phyloP scores from a whole-genome alignment of 2,797 vertebrate genomes.

The Chiroxiphia lanceolata region DNA sequence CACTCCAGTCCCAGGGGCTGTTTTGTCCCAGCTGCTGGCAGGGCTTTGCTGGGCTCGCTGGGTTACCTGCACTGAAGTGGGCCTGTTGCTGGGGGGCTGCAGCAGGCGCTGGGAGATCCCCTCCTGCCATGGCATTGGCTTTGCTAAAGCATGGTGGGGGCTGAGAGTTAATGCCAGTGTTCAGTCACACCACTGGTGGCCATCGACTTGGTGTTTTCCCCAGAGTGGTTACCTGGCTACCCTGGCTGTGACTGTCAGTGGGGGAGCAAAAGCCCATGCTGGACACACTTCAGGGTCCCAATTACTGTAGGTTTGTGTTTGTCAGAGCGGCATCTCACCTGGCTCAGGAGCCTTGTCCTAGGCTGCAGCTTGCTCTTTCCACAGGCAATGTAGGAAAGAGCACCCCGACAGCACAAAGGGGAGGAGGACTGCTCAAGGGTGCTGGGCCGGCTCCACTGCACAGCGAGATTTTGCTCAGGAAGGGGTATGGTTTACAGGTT shows the following conservation, averaged over 20 bases:
- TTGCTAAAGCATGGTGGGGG: background rate
- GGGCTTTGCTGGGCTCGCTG: background rate
- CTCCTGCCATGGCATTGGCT: background rate
- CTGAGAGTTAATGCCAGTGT: rapidly evolving
- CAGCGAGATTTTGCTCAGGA: background rate
- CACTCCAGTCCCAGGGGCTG: background rate
- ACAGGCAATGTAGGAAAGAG: rapidly evolving
- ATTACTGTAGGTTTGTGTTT: background rate
- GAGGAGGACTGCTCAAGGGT: background rate
- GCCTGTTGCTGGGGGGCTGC: background rate
- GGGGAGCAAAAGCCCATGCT: rapidly evolving
- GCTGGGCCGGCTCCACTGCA: background rate
- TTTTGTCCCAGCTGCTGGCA: background rate
- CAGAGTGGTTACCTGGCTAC: rapidly evolving
- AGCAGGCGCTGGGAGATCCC: background rate
- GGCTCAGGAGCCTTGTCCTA: background rate
- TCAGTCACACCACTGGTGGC: background rate
- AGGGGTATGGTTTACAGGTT: rapidly evolving
- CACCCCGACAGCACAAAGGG: rapidly evolving
- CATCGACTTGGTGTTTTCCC: rapidly evolving
- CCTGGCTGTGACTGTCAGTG: background rate
- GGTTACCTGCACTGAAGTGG: background rate
- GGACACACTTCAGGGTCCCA: background rate
- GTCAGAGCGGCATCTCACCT: background rate
- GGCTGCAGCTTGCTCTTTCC: background rate